phyloP scores from a whole-genome alignment of 1,140 invertebrate species.

The Microplitis demolitor region DNA sequence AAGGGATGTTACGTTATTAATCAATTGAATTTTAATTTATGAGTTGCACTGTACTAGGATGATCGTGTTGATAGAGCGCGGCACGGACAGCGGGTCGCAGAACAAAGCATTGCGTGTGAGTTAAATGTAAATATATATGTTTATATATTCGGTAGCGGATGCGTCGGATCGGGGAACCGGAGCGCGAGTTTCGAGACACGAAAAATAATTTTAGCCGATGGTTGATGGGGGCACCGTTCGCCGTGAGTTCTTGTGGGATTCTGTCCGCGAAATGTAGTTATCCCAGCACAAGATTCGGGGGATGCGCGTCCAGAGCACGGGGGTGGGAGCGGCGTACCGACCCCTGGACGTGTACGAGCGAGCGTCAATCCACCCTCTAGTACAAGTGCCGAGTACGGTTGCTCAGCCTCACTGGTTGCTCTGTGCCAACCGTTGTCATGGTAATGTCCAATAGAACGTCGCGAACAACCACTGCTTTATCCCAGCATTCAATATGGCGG shows the following conservation, averaged over 20 bases:
- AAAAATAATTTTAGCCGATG: background rate
- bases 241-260: constrained; percentile 61
- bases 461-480: constrained; percentile 22
- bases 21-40: background rate
- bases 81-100: too few species aligned
- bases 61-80: background rate
- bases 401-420: constrained; percentile 14
- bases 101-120: too few species aligned
- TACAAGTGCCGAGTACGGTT: background rate
- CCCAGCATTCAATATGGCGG: constrained; percentile 49
- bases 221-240: constrained; percentile 53
- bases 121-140: too few species aligned
- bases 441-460: constrained; percentile 47
- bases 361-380: background rate
- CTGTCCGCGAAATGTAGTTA: constrained; percentile 62
- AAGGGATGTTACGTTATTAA: background rate
- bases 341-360: constrained; percentile 16
- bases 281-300: constrained; percentile 47
- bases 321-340: constrained; percentile 18
- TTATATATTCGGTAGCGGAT: too few species aligned
- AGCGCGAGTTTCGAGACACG: too few species aligned
- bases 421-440: constrained; percentile 43
- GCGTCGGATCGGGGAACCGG: too few species aligned
- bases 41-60: background rate
- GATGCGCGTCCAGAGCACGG: constrained; percentile 26